These are phyloP conservation scores for Deilephila elpenor DNA, from an alignment of 2,888 invertebrate species.

Conservation along the genomic window DNA sequence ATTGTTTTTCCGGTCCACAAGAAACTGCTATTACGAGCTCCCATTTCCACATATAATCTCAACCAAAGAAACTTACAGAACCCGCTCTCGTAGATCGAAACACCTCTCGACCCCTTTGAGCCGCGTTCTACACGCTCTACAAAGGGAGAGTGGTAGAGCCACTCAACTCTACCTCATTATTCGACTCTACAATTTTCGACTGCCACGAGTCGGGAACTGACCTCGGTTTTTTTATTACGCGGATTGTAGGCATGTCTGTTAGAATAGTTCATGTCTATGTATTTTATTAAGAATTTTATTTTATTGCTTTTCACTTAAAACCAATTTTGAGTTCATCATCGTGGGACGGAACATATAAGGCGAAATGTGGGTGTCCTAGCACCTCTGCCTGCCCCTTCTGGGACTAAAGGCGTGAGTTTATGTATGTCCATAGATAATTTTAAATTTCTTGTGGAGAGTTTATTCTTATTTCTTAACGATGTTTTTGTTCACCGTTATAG, in stretches of 20 bases:
- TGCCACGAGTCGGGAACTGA: not conserved
- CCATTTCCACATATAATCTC: slow-evolving; percentile 10
- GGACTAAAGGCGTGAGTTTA: no score
- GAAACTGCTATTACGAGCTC: slow-evolving; percentile 19
- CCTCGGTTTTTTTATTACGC: not conserved
- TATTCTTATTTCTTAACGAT: no score
- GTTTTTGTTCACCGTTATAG: no score
- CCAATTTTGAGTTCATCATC: no score
- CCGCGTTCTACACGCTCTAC: not conserved
- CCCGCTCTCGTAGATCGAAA: not conserved
- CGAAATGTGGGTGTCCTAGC: no score
- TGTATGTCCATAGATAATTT: no score
- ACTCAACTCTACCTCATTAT: slow-evolving; percentile 17
- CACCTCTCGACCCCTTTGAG: slow-evolving; percentile 17
- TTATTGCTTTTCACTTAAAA: no score
- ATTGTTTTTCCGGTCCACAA: slow-evolving; percentile 21
- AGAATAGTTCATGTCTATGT: not conserved
- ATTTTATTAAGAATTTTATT: no score
- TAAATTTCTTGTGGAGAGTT: no score
- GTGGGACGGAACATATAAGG: no score
- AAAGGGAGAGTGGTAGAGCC: slow-evolving; percentile 16
- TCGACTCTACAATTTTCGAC: slow-evolving; percentile 17
- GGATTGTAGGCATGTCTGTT: not conserved
- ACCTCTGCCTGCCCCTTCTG: no score
- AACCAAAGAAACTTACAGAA: slow-evolving; percentile 13